phyloP scores from a whole-genome alignment of 2,797 vertebrate genomes.

The Oreochromis grahami region DNA sequence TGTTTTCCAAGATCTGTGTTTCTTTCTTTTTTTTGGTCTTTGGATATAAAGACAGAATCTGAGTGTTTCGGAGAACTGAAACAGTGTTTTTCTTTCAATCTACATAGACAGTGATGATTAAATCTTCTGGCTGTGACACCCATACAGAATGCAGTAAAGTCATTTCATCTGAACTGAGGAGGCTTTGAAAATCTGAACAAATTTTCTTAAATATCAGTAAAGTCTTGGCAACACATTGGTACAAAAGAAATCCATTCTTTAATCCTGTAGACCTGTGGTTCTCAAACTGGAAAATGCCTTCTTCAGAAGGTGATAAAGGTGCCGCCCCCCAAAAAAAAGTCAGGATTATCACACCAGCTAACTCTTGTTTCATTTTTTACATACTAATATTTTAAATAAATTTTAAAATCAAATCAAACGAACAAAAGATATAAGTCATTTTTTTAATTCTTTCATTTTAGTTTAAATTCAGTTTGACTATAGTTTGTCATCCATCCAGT shows the following conservation, averaged over 20 bases:
- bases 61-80: conserved; percentile 47
- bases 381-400: background rate
- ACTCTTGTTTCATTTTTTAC: background rate
- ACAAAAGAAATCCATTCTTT: background rate
- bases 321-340: background rate
- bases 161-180: background rate
- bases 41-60: conserved; percentile 74
- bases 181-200: background rate
- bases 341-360: background rate
- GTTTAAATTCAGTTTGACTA: background rate
- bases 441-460: background rate
- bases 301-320: background rate
- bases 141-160: background rate
- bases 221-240: background rate
- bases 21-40: conserved; percentile 31
- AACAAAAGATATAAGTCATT: background rate
- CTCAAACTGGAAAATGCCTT: background rate
- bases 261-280: background rate
- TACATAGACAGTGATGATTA: background rate
- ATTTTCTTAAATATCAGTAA: background rate
- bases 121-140: conserved; percentile 3
- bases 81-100: background rate
- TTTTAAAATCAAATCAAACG: background rate
- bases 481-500: background rate
- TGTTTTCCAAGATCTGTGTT: conserved; percentile 47